Conservation (phyloP, 1,140 invertebrate genomes). For the Pachypeltis micranthus region DNA sequence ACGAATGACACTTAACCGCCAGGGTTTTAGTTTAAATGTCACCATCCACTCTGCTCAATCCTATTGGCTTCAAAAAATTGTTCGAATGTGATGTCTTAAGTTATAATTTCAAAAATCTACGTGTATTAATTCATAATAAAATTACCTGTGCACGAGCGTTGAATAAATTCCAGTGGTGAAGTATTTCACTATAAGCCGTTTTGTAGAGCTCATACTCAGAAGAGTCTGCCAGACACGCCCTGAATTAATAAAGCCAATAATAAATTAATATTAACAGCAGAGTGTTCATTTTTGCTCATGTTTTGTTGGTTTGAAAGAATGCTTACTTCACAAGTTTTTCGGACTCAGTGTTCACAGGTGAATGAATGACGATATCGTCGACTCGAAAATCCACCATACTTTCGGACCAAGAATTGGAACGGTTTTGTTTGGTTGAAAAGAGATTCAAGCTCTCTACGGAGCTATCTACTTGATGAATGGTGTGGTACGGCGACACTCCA, state of each 20-base stretch:
- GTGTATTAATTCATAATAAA: no score
- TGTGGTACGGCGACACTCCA: slow-evolving; percentile 79
- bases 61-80: no score
- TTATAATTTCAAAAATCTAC: no score
- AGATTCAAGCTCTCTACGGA: slow-evolving; percentile 64
- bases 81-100: no score
- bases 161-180: slow-evolving; percentile 70
- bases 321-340: slow-evolving; percentile 20
- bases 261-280: no score
- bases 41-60: no score
- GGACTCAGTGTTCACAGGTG: slow-evolving; percentile 19
- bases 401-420: slow-evolving; percentile 84
- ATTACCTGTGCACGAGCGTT: slow-evolving; percentile 62
- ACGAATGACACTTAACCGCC: no score
- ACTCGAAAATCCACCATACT: slow-evolving; percentile 55
- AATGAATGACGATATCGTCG: slow-evolving; percentile 23
- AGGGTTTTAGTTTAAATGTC: no score
- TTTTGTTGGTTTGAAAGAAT: no score
- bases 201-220: slow-evolving; percentile 76
- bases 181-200: slow-evolving; percentile 73
- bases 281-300: no score
- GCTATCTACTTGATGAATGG: slow-evolving; percentile 71
- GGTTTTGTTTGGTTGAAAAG: slow-evolving; percentile 51
- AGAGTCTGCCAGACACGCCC: slow-evolving; percentile 42
- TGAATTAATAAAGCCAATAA: slow-evolving; percentile 27